Evolutionary conservation across 2,797 vertebrate genomes (phyloP), one percentile per base, ranked within the genome.

Genomic region (Eulemur rubriventer): DNA sequence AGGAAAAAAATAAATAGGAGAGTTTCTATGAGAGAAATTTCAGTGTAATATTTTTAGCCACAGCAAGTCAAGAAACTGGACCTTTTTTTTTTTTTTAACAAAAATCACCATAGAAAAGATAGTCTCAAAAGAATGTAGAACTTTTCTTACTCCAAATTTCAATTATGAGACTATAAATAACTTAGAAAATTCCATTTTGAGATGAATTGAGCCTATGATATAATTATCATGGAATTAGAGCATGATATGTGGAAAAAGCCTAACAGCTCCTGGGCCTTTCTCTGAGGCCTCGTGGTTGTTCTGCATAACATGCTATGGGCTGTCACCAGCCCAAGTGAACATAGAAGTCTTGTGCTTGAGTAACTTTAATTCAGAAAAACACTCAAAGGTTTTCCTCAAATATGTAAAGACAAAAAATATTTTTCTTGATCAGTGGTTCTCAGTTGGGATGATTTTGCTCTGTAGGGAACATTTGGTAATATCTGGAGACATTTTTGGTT

Each of bases 1-100:
- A 96, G 94, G 95, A 94, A 96, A 97, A 96, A 97, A 98, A 98
- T 96, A 97, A 95, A 91, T 96, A 97, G 81, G 85, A 97, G 95
- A 63, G 91, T 93, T 96, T 95, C 76, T 35, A 35, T 41, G 48
- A 94, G 55, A 95, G 52, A 93, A 96, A 90, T 92, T 80, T 48
- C 73, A 95, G 80, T 78, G 48, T 90, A 67, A 92, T 85, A 75
- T 92, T 95, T 92, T 96, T 85, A 92, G 69, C 50, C 50, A 59
- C 12, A 83, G 75, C 48, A 85, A 93, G 48, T 30, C 83, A 84
- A 95, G 41, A 70, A 95, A 96, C 82, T 55, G 46, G 35, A 96
- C 17, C 10, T 35, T 78, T 93, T 43, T 43, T 43, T 84, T 78
- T 43, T 78, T 57, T 55, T 24, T 24, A 38, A 88, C 92, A 90